Percentiles rank a stretch among this genome's conserved stretches.
Evolutionary conservation across 2,888 invertebrate genomes (phyloP).

Genomic region (Eilema sororculum): DNA sequence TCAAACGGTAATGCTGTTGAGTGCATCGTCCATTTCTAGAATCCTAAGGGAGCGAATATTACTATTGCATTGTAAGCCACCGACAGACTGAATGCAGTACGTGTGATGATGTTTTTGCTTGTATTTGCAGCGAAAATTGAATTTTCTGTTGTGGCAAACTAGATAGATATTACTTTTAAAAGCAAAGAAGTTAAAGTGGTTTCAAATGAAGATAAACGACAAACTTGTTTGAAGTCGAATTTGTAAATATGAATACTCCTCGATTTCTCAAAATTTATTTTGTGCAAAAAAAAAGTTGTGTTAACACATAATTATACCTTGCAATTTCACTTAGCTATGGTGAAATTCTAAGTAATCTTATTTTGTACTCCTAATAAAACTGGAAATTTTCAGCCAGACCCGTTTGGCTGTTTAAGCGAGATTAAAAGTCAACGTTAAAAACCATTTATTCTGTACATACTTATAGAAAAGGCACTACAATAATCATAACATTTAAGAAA

Average conservation of each 20-base stretch:
- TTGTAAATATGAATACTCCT: too few species aligned
- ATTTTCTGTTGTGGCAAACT: background rate
- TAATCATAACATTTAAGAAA: too few species aligned
- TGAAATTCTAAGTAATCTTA: background rate
- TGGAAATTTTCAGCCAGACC: background rate
- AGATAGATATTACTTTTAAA: background rate
- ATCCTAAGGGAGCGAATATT: constrained; percentile 27
- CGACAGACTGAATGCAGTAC: constrained; percentile 15
- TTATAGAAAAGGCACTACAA: too few species aligned
- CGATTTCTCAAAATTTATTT: background rate
- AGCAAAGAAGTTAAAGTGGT: background rate
- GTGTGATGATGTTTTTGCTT: background rate
- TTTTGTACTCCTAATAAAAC: background rate
- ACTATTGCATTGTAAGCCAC: constrained; percentile 1
- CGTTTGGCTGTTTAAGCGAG: too few species aligned
- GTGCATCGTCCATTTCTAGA: constrained; percentile 31
- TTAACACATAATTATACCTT: too few species aligned
- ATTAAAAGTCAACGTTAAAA: too few species aligned
- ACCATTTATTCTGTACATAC: too few species aligned
- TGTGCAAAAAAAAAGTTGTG: too few species aligned
- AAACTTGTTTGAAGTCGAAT: background rate
- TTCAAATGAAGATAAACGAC: background rate
- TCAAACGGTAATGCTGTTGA: constrained; percentile 21
- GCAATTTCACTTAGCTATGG: too few species aligned
- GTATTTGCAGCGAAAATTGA: background rate